Conservation (phyloP, 2,797 vertebrate species). For the Xenops minutus region DNA sequence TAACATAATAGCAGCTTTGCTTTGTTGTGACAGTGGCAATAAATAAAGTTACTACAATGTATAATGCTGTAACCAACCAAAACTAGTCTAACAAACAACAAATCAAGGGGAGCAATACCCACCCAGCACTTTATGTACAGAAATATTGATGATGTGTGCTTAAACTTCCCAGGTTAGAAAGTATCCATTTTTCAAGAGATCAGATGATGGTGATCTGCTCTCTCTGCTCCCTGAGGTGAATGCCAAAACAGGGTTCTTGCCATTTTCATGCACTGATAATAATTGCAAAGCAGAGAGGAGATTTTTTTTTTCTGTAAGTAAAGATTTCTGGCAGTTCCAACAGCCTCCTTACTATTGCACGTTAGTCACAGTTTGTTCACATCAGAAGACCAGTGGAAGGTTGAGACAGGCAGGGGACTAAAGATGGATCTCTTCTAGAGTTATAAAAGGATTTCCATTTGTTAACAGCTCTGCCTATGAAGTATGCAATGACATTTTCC, state of each 20-base stretch:
- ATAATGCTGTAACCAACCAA: slow-evolving; percentile 73
- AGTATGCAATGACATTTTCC: slow-evolving; percentile 48
- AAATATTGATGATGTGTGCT: slow-evolving; percentile 13
- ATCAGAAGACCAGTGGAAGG: slow-evolving; percentile 54
- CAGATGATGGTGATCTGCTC: background rate
- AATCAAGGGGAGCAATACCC: slow-evolving; percentile 59
- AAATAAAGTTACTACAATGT: slow-evolving; percentile 74
- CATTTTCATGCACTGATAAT: background rate
- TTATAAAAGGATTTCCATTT: slow-evolving; percentile 54
- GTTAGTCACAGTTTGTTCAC: slow-evolving; percentile 62
- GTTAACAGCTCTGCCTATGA: slow-evolving; percentile 39
- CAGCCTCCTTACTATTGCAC: slow-evolving; percentile 11
- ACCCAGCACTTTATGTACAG: slow-evolving; percentile 31
- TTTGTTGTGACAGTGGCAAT: slow-evolving; percentile 78
- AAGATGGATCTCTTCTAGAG: slow-evolving; percentile 51
- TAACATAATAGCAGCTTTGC: slow-evolving; percentile 77
- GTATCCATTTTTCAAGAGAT: slow-evolving; percentile 10
- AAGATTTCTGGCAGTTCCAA: slow-evolving; percentile 40
- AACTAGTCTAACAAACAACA: slow-evolving; percentile 70
- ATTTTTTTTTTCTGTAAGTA: background rate
- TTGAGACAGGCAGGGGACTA: slow-evolving; percentile 47
- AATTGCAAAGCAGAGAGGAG: background rate
- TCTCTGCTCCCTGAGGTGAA: background rate
- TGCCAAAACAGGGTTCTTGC: background rate
- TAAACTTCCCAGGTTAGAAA: slow-evolving; percentile 31